phyloP scores from a whole-genome alignment of 2,888 invertebrate species.

The Hylaea fasciaria region DNA sequence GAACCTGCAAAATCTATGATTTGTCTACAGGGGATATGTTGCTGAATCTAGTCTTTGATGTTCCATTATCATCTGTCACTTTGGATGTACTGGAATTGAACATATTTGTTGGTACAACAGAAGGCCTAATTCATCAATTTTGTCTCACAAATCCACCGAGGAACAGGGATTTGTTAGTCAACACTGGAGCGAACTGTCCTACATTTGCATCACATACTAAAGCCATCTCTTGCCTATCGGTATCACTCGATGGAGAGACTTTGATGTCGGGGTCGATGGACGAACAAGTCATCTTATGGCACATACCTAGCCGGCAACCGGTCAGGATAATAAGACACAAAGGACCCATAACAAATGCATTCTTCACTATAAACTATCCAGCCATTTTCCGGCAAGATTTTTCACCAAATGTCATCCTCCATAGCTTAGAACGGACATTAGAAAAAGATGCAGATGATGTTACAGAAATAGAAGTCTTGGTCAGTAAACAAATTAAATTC shows the following conservation, averaged over 20 bases:
- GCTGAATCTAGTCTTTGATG: constrained; percentile 89
- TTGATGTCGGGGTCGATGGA: constrained; percentile 92
- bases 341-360: constrained; percentile 90
- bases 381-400: constrained; percentile 86
- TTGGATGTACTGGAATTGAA: constrained; percentile 89
- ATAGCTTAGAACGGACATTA: constrained; percentile 86
- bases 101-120: constrained; percentile 89
- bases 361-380: constrained; percentile 85
- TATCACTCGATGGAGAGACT: constrained; percentile 89
- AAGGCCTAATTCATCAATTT: constrained; percentile 89
- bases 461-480: constrained; percentile 73
- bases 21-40: constrained; percentile 88
- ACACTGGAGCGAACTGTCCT: constrained; percentile 75
- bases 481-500: constrained; percentile 69
- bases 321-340: constrained; percentile 89
- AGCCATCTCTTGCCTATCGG: constrained; percentile 88
- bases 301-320: constrained; percentile 90
- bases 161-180: constrained; percentile 87
- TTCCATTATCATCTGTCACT: constrained; percentile 87
- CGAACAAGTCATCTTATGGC: constrained; percentile 91
- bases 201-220: constrained; percentile 89
- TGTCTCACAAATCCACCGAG: constrained; percentile 88
- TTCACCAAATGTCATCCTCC: constrained; percentile 83
- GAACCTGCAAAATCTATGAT: constrained; percentile 93
- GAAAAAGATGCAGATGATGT: constrained; percentile 80